Conservation (phyloP, 2,113 vertebrate species). For the Ptyas mucosa region DNA sequence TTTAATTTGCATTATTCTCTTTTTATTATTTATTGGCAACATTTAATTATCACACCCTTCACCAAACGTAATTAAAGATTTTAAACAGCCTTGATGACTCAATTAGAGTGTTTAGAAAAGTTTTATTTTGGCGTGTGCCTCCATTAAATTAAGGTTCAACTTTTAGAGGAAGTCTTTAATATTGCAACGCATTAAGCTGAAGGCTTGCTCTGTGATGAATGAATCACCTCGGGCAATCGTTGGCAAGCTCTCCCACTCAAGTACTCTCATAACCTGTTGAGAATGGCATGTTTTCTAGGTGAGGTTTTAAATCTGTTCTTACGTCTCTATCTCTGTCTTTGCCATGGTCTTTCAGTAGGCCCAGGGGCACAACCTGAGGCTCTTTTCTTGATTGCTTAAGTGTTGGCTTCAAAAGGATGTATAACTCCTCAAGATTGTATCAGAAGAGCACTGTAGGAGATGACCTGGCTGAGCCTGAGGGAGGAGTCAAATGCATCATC, state of each 20-base stretch:
- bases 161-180: constrained; percentile 59
- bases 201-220: constrained; percentile 36
- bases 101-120: constrained; percentile 47
- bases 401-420: not conserved
- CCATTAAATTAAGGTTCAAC: constrained; percentile 59
- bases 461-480: not conserved
- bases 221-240: constrained; percentile 50
- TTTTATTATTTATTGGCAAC: constrained; percentile 51
- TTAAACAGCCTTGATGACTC: constrained; percentile 56
- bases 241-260: constrained; percentile 16
- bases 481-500: not conserved
- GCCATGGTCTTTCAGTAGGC: not conserved
- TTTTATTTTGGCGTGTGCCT: constrained; percentile 23
- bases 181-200: constrained; percentile 53
- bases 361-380: not conserved
- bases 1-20: constrained; percentile 20
- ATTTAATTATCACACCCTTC: constrained; percentile 47
- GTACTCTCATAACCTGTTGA: not conserved
- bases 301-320: not conserved
- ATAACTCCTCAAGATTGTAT: not conserved
- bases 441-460: not conserved
- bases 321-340: not conserved
- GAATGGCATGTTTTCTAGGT: not conserved
- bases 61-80: constrained; percentile 51
- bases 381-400: not conserved